Base-by-base conservation (phyloP, 2,113 vertebrate species). In the Polypterus bichir region DNA sequence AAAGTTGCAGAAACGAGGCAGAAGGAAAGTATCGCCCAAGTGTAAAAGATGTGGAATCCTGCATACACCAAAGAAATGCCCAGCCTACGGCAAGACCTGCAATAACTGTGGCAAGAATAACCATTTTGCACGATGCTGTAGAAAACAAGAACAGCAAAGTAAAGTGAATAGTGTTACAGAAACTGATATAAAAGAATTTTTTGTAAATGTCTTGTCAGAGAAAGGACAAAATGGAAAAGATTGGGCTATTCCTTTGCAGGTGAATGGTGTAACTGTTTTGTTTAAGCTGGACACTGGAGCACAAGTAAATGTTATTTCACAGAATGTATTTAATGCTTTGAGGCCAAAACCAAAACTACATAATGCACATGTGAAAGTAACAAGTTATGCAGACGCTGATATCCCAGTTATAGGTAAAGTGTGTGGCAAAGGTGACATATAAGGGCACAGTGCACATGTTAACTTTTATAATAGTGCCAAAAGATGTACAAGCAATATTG, bases 401-500 rank as follows among this genome's bases (percentile, higher is more conserved):
- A 60, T 49, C 48, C 47, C 59, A 10, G 48, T 49, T 2, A 60
- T 49, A 60, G 59, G 59, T 27, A 49, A 49, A 60, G 48, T 60
- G 59, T 27, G 51, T 60, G 3, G 59, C 48, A 7, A 60, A 49
- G 6, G 9, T 60, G 5, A 11, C 48, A 27, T 11, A 60, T 48
- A 60, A 49, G 45, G 44, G 51, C 59, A 60, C 11, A 49, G 48
- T n/a, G 44, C 44, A 60, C 27, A 55, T 3, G 8, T 11, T 63
- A 10, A 9, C 52, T 58, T 64, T 58, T 49, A 48, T 63, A 4
- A 5, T 57, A 4, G 54, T 63, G 46, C 54, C 54, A n/a, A 57
- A 48, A 55, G 62, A 63, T 63, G 62, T 63, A 55, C 62, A 63
- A 55, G 54, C 62, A 47, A 63, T 63, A 49, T 47, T 63, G 44